Percentiles rank a stretch among this genome's conserved stretches.
phyloP scores from a whole-genome alignment of 2,797 vertebrate species.

The Malacoraja senta region DNA sequence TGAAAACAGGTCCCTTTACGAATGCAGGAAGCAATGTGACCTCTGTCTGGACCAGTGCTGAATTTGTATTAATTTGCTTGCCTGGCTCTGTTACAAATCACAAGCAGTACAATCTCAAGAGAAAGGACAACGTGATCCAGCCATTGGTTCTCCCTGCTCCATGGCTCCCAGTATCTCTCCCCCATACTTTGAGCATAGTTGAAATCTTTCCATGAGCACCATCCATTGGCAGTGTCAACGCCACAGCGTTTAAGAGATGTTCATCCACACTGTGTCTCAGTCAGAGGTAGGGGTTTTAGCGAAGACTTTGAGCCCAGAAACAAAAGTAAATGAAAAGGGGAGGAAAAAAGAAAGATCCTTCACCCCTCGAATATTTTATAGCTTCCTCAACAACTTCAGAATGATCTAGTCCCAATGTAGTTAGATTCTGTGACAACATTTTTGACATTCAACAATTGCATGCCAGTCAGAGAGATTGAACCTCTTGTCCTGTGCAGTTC shows the following conservation, averaged over 20 bases:
- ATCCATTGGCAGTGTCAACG: background rate
- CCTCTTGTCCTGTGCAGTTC: background rate
- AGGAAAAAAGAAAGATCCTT: background rate
- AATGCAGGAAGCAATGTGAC: background rate
- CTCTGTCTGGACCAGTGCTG: background rate
- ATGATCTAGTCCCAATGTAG: background rate
- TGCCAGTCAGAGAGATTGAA: background rate
- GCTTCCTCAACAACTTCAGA: conserved; percentile 10
- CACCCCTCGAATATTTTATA: background rate
- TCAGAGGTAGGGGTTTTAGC: background rate
- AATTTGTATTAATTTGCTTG: background rate
- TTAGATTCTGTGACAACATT: background rate
- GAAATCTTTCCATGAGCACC: background rate
- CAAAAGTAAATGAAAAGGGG: background rate
- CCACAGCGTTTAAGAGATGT: background rate
- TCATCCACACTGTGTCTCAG: background rate
- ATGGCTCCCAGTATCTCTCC: background rate
- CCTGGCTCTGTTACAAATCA: background rate
- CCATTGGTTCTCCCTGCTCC: background rate
- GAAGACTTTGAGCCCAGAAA: background rate
- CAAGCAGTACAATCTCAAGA: background rate
- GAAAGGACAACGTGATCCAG: background rate
- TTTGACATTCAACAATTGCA: background rate
- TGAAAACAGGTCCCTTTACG: background rate
- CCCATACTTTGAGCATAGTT: background rate